Conservation (phyloP, 2,797 vertebrate genomes). For the Carduelis carduelis region DNA sequence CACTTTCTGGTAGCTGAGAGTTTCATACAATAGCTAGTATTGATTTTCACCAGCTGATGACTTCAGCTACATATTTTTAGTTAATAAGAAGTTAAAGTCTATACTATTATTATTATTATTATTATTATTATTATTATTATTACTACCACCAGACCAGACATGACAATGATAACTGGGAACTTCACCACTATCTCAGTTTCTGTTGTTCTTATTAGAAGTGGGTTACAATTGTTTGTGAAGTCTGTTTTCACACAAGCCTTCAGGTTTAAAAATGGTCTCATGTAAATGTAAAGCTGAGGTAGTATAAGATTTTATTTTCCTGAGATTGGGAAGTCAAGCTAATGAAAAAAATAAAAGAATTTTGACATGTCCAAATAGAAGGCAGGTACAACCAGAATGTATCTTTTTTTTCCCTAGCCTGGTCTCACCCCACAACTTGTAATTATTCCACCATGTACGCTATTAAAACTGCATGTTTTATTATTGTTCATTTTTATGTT, state of each 20-base stretch:
- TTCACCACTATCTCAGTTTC: not conserved
- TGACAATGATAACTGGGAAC: not conserved
- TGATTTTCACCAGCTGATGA: not conserved
- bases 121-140: too few species aligned
- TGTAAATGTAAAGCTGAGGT: not conserved
- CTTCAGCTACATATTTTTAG: not conserved
- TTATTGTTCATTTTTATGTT: constrained; percentile 10
- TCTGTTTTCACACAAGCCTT: not conserved
- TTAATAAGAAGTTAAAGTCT: not conserved
- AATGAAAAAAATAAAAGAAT: not conserved
- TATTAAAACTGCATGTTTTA: not conserved
- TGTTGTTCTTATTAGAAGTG: not conserved
- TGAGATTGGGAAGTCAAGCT: not conserved
- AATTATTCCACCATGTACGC: constrained; percentile 8
- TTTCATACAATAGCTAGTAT: not conserved
- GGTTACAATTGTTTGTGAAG: not conserved
- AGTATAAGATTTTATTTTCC: not conserved
- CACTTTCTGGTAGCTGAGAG: not conserved
- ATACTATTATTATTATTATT: too few species aligned
- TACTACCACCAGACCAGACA: not conserved
- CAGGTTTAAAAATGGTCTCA: not conserved
- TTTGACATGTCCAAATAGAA: not conserved
- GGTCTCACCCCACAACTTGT: not conserved
- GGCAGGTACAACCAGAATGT: not conserved
- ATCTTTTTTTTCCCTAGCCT: not conserved